Percentiles rank a stretch among this genome's conserved stretches.
phyloP scores from a whole-genome alignment of 2,113 vertebrate genomes.

The Gadus chalcogrammus region DNA sequence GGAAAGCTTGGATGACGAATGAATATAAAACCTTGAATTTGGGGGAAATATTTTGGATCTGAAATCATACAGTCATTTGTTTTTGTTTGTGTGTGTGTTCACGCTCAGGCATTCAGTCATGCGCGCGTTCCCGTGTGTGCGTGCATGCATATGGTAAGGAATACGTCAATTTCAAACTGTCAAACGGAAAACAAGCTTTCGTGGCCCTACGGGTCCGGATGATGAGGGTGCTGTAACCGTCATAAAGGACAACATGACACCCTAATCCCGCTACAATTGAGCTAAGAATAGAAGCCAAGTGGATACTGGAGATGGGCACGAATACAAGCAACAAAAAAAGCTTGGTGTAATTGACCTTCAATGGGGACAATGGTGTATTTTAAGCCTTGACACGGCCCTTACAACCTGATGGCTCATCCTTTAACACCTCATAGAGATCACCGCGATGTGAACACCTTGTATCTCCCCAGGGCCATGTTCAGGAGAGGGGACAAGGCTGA shows the following conservation, averaged over 20 bases:
- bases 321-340: slow-evolving; percentile 40
- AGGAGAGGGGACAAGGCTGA: slow-evolving; percentile 14
- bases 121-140: too few species aligned
- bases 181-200: too few species aligned
- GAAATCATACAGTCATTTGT: too few species aligned
- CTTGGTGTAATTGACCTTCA: slow-evolving; percentile 25
- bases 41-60: too few species aligned
- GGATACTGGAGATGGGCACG: slow-evolving; percentile 52
- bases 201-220: slow-evolving; percentile 18
- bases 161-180: too few species aligned
- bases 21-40: too few species aligned
- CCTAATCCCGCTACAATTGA: slow-evolving; percentile 55
- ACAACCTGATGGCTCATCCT: slow-evolving; percentile 51
- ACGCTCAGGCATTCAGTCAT: too few species aligned
- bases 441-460: too few species aligned
- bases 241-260: slow-evolving; percentile 61
- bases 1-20: too few species aligned
- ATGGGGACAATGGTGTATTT: slow-evolving; percentile 49
- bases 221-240: slow-evolving; percentile 44
- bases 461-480: slow-evolving; percentile 7
- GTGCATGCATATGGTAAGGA: too few species aligned
- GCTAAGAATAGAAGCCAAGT: slow-evolving; percentile 66
- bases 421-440: slow-evolving; percentile 40
- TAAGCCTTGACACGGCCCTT: slow-evolving; percentile 44
- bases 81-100: too few species aligned